Conservation (phyloP, 2,113 vertebrate species). For the Chauna torquata region DNA sequence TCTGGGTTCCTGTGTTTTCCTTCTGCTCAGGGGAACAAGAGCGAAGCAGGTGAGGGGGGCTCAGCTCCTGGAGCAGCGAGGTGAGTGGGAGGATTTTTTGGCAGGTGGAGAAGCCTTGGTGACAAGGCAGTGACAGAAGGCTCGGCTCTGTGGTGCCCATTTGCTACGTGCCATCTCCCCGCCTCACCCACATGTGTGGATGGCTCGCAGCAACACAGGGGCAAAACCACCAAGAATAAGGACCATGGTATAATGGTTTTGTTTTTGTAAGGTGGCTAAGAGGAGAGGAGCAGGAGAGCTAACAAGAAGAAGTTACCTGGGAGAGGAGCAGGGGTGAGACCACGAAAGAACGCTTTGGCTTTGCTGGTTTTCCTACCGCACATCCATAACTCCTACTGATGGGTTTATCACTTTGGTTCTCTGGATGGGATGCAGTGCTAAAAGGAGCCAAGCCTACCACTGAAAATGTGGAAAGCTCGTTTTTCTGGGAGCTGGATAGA, state of each 20-base stretch:
- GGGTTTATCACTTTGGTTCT: background rate
- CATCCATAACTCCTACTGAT: background rate
- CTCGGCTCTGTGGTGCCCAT: rapidly evolving
- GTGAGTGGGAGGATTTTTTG: background rate
- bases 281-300: background rate
- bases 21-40: background rate
- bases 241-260: rapidly evolving
- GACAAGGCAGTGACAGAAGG: background rate
- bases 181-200: background rate
- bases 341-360: background rate
- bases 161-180: background rate
- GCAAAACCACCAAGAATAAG: background rate
- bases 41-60: background rate
- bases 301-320: background rate
- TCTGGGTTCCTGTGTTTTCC: background rate
- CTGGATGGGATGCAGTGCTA: background rate
- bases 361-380: background rate
- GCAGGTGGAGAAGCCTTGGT: background rate
- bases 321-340: background rate
- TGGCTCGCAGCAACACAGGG: rapidly evolving
- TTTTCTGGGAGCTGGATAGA: constrained; percentile 44
- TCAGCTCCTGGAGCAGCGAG: background rate
- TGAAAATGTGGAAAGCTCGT: background rate
- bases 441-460: background rate
- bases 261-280: background rate